Evolutionary conservation across 2,888 invertebrate genomes (phyloP).

Genomic region (Perizoma flavofasciatum): DNA sequence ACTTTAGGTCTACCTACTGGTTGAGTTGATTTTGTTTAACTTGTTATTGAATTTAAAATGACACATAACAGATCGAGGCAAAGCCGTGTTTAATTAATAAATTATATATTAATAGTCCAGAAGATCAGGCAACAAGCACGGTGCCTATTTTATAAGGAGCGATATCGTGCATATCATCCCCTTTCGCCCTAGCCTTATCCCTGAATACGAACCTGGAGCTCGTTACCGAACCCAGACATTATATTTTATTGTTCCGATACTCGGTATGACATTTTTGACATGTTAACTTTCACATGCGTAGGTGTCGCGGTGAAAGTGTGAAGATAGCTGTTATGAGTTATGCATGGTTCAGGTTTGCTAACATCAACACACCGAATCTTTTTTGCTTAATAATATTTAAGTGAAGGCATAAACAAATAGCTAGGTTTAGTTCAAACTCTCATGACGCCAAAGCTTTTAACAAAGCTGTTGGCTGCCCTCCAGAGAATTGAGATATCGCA

Average conservation of each 20-base stretch:
- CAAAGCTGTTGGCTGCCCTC: constrained; percentile 68
- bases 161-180: too few relatives aligned
- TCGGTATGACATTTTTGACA: constrained; percentile 45
- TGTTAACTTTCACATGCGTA: constrained; percentile 43
- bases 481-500: constrained; percentile 57
- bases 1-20: too few relatives aligned
- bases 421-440: constrained; percentile 41
- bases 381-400: too few relatives aligned
- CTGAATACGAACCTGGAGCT: constrained; percentile 29
- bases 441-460: constrained; percentile 66
- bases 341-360: not conserved
- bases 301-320: constrained; percentile 31
- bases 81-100: too few relatives aligned
- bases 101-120: too few relatives aligned
- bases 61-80: too few relatives aligned
- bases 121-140: too few relatives aligned
- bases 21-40: too few relatives aligned
- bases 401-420: constrained; percentile 6
- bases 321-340: constrained; percentile 25
- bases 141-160: too few relatives aligned
- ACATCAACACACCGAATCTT: too few relatives aligned
- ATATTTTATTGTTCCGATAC: constrained; percentile 47
- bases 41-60: too few relatives aligned
- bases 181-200: not conserved
- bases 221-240: constrained; percentile 46